Evolutionary conservation across 2,888 invertebrate species (phyloP).

Genomic region (Embidobia sp.): DNA sequence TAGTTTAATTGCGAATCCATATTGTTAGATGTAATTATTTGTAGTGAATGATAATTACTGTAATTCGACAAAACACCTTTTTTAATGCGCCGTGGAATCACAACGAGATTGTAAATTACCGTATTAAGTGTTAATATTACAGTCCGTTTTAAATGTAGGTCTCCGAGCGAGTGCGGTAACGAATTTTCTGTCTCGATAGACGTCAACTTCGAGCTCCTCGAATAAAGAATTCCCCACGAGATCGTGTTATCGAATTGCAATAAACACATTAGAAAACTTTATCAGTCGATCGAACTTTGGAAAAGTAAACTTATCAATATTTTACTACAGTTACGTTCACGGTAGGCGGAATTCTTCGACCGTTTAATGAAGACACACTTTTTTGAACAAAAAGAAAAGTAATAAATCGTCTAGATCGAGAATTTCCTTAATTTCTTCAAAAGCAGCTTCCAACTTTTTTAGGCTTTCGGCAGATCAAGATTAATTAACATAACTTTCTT

Average conservation of each 20-base stretch:
- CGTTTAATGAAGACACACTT: not conserved
- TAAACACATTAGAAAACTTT: not conserved
- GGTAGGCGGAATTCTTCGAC: not conserved
- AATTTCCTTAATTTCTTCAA: not conserved
- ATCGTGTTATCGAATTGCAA: not conserved
- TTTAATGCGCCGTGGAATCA: too few relatives aligned
- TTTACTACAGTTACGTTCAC: not conserved
- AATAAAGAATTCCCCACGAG: not conserved
- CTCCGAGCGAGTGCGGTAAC: too few relatives aligned
- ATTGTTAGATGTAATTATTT: too few relatives aligned
- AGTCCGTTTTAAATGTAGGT: too few relatives aligned
- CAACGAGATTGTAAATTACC: too few relatives aligned
- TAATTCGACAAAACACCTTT: too few relatives aligned
- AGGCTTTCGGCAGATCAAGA: not conserved
- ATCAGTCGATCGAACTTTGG: not conserved
- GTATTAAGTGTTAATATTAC: too few relatives aligned
- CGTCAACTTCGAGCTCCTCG: not conserved
- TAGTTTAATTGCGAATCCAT: too few relatives aligned
- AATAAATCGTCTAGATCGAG: not conserved
- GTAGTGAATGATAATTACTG: too few relatives aligned
- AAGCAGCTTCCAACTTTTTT: not conserved
- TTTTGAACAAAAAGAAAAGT: not conserved
- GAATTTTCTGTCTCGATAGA: not conserved
- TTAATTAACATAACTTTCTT: too few relatives aligned
- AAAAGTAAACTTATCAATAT: not conserved